Base-by-base conservation (phyloP, 2,797 vertebrate species). In the Pseudotriccus pelzelni region DNA sequence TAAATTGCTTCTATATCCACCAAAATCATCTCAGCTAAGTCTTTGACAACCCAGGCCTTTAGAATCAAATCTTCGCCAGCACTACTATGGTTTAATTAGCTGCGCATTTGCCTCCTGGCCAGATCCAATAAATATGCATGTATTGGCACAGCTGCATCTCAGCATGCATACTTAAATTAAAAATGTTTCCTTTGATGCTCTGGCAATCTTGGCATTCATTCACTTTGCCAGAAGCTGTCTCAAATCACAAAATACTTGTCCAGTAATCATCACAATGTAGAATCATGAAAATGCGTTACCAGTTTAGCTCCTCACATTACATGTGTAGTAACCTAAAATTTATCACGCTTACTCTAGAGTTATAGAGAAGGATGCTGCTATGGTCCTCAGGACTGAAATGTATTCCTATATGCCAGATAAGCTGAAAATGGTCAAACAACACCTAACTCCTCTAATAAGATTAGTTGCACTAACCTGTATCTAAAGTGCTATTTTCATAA, bases 81-180 rank as follows among this genome's bases (percentile, higher is more conserved):
- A 90, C 87, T 41, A 91, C 83, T 88, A 93, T 95, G 94, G 94
- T 98, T 97, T 98, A 97, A 96, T 97, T 97, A 98, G 96, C 87
- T 97, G 95, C 1, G 7, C 84, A 92, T 97, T 98, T 98, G 97
- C 97, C 97, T 98, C 94, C 97, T 97, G 96, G 97, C 94, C 96
- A 97, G 97, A 94, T 93, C 94, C 94, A 97, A 97, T 98, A 98
- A 98, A 98, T 97, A 97, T 96, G 97, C 96, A 97, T 96, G 96
- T 96, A 97, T 96, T 96, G 70, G 96, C 97, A 97, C 97, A 98
- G 97, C 97, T 98, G 98, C 96, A 97, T 96, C 98, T 97, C 98
- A 98, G 97, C 97, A 96, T 96, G 97, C 94, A 96, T 95, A 94
- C 87, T 97, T 95, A 97, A 98, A 98, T 97, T 97, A 97, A 98